Evolutionary conservation across 2,888 invertebrate species (phyloP).

Genomic region (Leuctra nigra): DNA sequence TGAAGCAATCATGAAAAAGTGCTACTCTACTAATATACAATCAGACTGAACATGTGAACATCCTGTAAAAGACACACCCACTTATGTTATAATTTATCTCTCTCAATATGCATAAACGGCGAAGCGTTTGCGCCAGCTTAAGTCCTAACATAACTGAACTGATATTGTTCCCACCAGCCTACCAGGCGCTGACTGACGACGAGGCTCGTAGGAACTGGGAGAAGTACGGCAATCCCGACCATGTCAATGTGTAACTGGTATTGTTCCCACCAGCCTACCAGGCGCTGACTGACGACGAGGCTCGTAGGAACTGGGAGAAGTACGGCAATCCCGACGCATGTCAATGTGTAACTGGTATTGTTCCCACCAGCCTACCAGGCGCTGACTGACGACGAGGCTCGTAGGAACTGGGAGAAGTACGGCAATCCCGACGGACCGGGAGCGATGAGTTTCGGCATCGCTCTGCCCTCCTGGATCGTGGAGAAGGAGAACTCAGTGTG

Average conservation of each 20-base stretch:
- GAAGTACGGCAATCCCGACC: constrained; percentile 98
- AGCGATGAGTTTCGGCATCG: constrained; percentile 99
- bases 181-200: constrained; percentile 91
- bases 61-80: too few relatives aligned
- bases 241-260: too few relatives aligned
- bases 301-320: constrained; percentile 95
- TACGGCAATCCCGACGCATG: constrained; percentile 99
- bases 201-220: constrained; percentile 97
- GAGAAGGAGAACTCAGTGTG: constrained; percentile 98
- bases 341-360: too few relatives aligned
- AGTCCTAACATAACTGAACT: too few relatives aligned
- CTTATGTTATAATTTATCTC: too few relatives aligned
- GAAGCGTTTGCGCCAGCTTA: too few relatives aligned
- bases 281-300: constrained; percentile 96
- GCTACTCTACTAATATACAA: too few relatives aligned
- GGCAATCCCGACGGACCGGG: constrained; percentile 99
- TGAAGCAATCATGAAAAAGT: too few relatives aligned
- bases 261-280: constrained; percentile 55
- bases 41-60: too few relatives aligned
- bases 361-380: constrained; percentile 68
- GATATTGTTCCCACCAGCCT: too few relatives aligned
- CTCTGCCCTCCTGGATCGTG: constrained; percentile 98
- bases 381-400: constrained; percentile 93
- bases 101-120: too few relatives aligned
- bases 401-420: constrained; percentile 97